A percentile compares a stretch with the other conserved stretches of the same genome.
phyloP scores from a whole-genome alignment of 2,797 vertebrate species.

The Amblyraja radiata region DNA sequence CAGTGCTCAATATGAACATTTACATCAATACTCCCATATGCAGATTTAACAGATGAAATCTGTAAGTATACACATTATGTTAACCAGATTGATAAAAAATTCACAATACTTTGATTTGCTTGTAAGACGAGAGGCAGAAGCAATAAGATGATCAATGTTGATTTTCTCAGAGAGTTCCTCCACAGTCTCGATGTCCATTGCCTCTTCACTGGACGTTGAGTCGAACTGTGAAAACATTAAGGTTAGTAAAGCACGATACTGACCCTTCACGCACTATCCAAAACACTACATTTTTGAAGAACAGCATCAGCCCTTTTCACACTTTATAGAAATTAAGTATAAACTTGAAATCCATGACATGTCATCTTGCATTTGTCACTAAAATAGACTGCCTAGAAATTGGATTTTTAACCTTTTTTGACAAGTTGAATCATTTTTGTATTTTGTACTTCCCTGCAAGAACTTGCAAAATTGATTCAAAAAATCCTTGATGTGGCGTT shows the following conservation, averaged over 20 bases:
- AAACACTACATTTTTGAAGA: neutral
- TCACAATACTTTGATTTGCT: slow-evolving; percentile 53
- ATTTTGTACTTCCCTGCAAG: no score
- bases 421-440: no score
- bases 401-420: no score
- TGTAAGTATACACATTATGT: no score
- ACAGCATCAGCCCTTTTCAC: neutral
- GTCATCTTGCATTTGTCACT: neutral
- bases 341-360: neutral
- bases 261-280: neutral
- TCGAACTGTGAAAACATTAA: no score
- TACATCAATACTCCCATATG: no score
- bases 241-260: slow-evolving; percentile 33
- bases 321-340: neutral
- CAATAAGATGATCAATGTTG: slow-evolving; percentile 59
- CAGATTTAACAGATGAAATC: no score
- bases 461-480: no score
- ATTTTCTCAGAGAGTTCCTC: slow-evolving; percentile 52
- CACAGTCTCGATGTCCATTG: no score
- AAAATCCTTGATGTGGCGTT: no score
- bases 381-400: neutral
- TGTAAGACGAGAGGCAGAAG: slow-evolving; percentile 46
- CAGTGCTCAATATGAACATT: no score
- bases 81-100: slow-evolving; percentile 18
- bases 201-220: no score